phyloP scores from a whole-genome alignment of 2,888 invertebrate genomes.

The Cosmopolites sordidus region DNA sequence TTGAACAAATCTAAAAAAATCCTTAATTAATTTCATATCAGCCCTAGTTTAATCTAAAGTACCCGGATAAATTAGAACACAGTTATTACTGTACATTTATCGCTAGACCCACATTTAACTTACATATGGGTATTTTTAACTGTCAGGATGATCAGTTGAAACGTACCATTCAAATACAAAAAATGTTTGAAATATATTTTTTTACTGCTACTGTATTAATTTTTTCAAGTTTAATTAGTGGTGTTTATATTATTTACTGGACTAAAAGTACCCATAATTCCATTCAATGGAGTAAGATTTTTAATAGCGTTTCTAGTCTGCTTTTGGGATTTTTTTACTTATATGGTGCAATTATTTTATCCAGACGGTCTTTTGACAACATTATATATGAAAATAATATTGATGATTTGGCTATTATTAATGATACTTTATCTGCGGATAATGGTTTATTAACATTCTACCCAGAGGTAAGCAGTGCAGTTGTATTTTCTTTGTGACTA shows the following conservation, averaged over 20 bases:
- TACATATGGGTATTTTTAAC: neutral
- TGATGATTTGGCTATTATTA: conserved; percentile 20
- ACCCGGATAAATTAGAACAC: conserved; percentile 4
- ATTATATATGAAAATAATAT: conserved; percentile 5
- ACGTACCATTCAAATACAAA: too few species aligned
- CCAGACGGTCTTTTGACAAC: neutral
- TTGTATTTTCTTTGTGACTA: too few species aligned
- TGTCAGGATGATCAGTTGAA: too few species aligned
- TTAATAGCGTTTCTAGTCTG: conserved; percentile 3
- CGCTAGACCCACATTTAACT: conserved; percentile 3
- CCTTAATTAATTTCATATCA: neutral
- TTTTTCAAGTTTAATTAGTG: conserved; percentile 11
- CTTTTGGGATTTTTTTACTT: conserved; percentile 15
- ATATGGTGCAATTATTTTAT: conserved; percentile 14
- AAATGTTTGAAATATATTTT: conserved; percentile 22
- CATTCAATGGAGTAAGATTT: conserved; percentile 7
- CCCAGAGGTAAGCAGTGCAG: conserved; percentile 6
- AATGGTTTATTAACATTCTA: conserved; percentile 1
- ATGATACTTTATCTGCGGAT: conserved; percentile 9
- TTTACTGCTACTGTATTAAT: conserved; percentile 11
- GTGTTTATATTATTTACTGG: conserved; percentile 10
- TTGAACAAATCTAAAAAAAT: conserved; percentile 41
- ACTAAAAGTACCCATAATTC: conserved; percentile 3
- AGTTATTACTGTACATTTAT: conserved; percentile 10
- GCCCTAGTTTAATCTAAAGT: neutral